phyloP scores from a whole-genome alignment of 2,888 invertebrate species.

The Oligia latruncula region DNA sequence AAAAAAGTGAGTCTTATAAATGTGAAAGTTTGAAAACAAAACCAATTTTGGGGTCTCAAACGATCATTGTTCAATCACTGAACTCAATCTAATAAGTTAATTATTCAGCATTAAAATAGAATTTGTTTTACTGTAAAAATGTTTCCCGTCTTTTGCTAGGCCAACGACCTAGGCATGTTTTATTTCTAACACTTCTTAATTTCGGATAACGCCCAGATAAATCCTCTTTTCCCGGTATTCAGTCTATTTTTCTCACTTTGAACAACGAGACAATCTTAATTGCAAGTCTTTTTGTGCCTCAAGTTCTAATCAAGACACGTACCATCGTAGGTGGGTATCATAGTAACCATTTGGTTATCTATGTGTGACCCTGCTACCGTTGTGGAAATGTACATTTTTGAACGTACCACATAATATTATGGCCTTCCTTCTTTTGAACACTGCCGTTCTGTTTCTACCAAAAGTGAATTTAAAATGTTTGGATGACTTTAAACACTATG shows the following conservation, averaged over 20 bases:
- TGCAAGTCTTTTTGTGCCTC: neutral
- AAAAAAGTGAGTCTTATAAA: neutral
- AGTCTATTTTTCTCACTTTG: neutral
- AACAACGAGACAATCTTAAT: neutral
- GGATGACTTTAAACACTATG: neutral
- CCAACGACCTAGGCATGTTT: neutral
- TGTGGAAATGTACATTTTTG: slow-evolving; percentile 23
- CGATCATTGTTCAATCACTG: neutral
- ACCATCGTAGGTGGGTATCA: slow-evolving; percentile 26
- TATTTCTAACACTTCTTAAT: neutral
- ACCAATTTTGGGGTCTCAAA: neutral
- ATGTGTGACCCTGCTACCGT: slow-evolving; percentile 31
- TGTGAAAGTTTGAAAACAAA: neutral
- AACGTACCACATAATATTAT: slow-evolving; percentile 26
- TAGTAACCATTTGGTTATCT: slow-evolving; percentile 35
- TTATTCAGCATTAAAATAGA: neutral
- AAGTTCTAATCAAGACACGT: slow-evolving; percentile 29
- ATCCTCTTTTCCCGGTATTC: neutral
- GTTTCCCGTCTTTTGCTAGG: neutral
- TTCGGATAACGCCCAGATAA: neutral
- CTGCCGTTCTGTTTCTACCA: slow-evolving; percentile 15
- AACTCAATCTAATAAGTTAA: neutral
- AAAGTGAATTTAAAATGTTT: slow-evolving; percentile 18
- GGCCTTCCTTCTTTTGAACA: slow-evolving; percentile 21
- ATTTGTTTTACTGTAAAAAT: slow-evolving; percentile 1